phyloP scores from a whole-genome alignment of 2,888 invertebrate genomes.

The Strigamia crassipes region DNA sequence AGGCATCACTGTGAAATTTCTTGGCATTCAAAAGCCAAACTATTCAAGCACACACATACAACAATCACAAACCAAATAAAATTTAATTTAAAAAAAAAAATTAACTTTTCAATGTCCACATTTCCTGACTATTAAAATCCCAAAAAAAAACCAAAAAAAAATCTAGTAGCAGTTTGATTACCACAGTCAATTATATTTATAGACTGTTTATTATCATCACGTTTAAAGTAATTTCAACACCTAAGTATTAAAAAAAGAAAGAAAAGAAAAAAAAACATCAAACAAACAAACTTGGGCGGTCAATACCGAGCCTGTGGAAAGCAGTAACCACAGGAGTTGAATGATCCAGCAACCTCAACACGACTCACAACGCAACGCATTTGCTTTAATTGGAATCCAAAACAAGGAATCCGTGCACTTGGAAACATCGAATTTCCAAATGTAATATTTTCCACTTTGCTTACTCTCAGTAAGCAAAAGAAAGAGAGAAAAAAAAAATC shows the following conservation, averaged over 20 bases:
- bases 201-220: neutral
- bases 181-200: neutral
- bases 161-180: neutral
- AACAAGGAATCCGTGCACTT: neutral
- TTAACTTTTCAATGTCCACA: neutral
- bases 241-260: too few relatives aligned
- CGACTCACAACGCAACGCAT: neutral
- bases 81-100: too few relatives aligned
- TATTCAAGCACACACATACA: too few relatives aligned
- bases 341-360: neutral
- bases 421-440: neutral
- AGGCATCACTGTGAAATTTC: too few relatives aligned
- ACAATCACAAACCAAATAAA: too few relatives aligned
- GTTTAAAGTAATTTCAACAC: neutral
- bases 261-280: neutral
- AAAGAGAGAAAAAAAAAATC: neutral
- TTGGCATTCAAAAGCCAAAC: too few relatives aligned
- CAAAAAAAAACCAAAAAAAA: neutral
- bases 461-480: neutral
- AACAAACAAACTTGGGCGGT: constrained; percentile 4
- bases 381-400: neutral
- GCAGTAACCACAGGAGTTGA: neutral
- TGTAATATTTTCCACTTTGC: neutral
- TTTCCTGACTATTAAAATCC: neutral
- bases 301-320: neutral